A percentile compares a stretch with the other conserved stretches of the same genome.
phyloP scores from a whole-genome alignment of 2,888 invertebrate genomes.

The Aethes cnicana region DNA sequence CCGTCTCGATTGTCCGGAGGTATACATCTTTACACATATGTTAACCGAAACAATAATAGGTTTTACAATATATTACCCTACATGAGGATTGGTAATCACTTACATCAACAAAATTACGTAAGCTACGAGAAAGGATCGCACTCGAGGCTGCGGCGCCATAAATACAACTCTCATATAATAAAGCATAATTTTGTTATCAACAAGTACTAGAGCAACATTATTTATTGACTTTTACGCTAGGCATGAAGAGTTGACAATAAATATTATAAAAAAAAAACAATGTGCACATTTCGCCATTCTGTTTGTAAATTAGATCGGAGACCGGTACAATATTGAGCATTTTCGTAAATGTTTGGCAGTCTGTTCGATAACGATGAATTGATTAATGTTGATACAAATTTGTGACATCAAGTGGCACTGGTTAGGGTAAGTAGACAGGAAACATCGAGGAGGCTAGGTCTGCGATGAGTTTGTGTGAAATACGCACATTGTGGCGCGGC shows the following conservation, averaged over 20 bases:
- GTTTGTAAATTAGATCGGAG: constrained; percentile 45
- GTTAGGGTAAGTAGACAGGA: constrained; percentile 38
- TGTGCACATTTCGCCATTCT: constrained; percentile 64
- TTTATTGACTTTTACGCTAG: constrained; percentile 70
- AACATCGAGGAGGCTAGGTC: constrained; percentile 32
- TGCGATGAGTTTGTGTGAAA: constrained; percentile 50
- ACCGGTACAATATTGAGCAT: constrained; percentile 62
- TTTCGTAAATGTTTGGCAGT: constrained; percentile 63
- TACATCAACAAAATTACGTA: constrained; percentile 62
- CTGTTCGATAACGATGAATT: constrained; percentile 41
- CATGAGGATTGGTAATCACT: constrained; percentile 65
- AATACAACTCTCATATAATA: constrained; percentile 73
- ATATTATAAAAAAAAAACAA: constrained; percentile 64
- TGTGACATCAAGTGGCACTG: constrained; percentile 57
- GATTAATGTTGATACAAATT: constrained; percentile 50
- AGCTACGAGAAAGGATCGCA: constrained; percentile 57
- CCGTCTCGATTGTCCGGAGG: constrained; percentile 62
- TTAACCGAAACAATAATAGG: constrained; percentile 63
- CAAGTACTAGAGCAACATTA: constrained; percentile 74
- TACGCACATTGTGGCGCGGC: constrained; percentile 63
- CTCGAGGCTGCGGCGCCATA: constrained; percentile 54
- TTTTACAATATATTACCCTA: constrained; percentile 73
- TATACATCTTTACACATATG: constrained; percentile 69
- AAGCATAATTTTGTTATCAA: constrained; percentile 75
- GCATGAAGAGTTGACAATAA: constrained; percentile 65